A percentile compares a stretch with the other conserved stretches of the same genome.
Conservation (phyloP, 1,140 invertebrate genomes). For the Cotesia vestalis region DNA sequence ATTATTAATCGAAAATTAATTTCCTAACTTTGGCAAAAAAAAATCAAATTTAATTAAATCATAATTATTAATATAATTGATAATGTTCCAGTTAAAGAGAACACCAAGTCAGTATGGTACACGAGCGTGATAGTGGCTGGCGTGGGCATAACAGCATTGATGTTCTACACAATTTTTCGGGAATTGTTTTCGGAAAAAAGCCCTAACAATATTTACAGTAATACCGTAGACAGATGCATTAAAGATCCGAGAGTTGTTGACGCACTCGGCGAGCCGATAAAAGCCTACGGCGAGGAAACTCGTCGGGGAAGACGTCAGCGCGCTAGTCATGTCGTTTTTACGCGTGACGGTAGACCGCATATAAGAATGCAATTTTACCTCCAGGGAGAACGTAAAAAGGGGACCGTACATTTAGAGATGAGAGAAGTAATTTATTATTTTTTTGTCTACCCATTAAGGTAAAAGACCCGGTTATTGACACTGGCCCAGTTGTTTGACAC, state of each 20-base stretch:
- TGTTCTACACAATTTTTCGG: constrained; percentile 84
- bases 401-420: constrained; percentile 86
- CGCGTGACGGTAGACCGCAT: constrained; percentile 78
- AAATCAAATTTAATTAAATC: no score
- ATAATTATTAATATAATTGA: neutral
- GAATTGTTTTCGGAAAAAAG: constrained; percentile 89
- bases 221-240: constrained; percentile 79
- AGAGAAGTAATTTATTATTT: constrained; percentile 72
- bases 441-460: constrained; percentile 16
- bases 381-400: constrained; percentile 81
- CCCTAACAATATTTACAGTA: constrained; percentile 83
- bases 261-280: constrained; percentile 85
- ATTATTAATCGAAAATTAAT: no score
- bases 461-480: no score
- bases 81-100: constrained; percentile 77
- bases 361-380: constrained; percentile 92
- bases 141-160: constrained; percentile 77
- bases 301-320: constrained; percentile 72
- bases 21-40: no score
- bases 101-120: constrained; percentile 85
- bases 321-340: constrained; percentile 74
- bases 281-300: constrained; percentile 86
- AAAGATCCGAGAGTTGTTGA: constrained; percentile 76
- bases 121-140: constrained; percentile 82
- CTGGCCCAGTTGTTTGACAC: no score